Evolutionary conservation across 1,140 invertebrate genomes (phyloP).

Genomic region (Aphelinus certus): DNA sequence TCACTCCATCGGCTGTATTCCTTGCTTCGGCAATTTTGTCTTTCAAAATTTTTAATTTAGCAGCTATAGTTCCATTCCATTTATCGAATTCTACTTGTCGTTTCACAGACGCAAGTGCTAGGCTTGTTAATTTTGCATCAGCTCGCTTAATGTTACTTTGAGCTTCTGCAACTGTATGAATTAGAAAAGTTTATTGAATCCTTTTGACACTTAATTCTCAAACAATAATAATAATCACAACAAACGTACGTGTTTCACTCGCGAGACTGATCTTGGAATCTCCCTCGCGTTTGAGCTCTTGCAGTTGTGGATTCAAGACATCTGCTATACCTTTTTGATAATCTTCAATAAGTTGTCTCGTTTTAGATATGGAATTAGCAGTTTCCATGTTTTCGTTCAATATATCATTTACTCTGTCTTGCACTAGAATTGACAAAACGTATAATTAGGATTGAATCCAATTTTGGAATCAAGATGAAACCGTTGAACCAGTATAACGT

Average conservation of each 20-base stretch:
- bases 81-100: conserved; percentile 69
- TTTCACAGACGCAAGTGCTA: conserved; percentile 65
- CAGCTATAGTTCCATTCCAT: conserved; percentile 71
- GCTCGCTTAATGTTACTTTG: conserved; percentile 68
- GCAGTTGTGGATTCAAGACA: conserved; percentile 63
- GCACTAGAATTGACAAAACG: conserved; percentile 43
- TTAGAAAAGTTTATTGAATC: conserved; percentile 13
- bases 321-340: conserved; percentile 56
- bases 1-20: conserved; percentile 83
- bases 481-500: too few species aligned
- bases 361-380: conserved; percentile 54
- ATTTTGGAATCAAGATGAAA: too few species aligned
- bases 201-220: conserved; percentile 1
- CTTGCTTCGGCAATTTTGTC: conserved; percentile 80
- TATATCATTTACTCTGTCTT: conserved; percentile 47
- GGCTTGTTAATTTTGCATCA: conserved; percentile 66
- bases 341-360: conserved; percentile 60
- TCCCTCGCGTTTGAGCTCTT: conserved; percentile 68
- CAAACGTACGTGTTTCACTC: conserved; percentile 58
- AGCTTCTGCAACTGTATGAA: conserved; percentile 67
- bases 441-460: too few species aligned
- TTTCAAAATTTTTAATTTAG: conserved; percentile 74
- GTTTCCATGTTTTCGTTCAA: conserved; percentile 47
- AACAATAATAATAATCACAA: background rate
- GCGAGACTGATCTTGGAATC: conserved; percentile 67